Conservation (phyloP, 2,888 invertebrate genomes). For the Drosophila anomalata region DNA sequence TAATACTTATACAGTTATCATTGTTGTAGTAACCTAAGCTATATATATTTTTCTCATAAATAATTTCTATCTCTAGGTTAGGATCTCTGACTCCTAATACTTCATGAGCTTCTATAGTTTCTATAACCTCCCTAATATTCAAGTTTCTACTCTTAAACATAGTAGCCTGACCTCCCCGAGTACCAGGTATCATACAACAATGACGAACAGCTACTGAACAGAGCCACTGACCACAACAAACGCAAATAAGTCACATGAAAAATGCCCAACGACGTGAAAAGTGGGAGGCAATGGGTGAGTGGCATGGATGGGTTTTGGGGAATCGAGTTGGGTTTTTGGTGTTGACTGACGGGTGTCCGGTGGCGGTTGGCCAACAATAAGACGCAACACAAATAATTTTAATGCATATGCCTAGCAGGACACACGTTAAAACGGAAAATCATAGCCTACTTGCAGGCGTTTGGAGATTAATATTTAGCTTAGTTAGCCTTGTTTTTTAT, state of each 20-base stretch:
- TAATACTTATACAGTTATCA: too few relatives aligned
- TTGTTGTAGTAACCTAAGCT: too few relatives aligned
- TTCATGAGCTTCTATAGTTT: too few relatives aligned
- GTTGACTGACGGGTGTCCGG: slow-evolving; percentile 37
- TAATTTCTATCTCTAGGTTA: too few relatives aligned
- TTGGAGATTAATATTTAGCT: not conserved
- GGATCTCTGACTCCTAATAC: too few relatives aligned
- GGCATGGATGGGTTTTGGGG: not conserved
- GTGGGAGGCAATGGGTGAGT: not conserved
- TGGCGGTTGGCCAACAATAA: slow-evolving; percentile 45
- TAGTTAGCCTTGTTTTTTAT: not conserved
- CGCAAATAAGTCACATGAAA: slow-evolving; percentile 52
- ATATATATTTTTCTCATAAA: too few relatives aligned
- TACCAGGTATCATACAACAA: slow-evolving; percentile 4
- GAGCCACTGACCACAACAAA: slow-evolving; percentile 55
- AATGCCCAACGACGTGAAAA: slow-evolving; percentile 30
- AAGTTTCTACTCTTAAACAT: too few relatives aligned
- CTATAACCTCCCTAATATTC: too few relatives aligned
- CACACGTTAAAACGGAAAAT: not conserved
- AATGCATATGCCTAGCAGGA: slow-evolving; percentile 51
- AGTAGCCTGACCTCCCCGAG: not conserved
- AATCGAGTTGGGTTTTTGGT: slow-evolving; percentile 4
- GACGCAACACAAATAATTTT: slow-evolving; percentile 62
- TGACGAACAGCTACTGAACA: slow-evolving; percentile 18
- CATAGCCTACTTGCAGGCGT: not conserved